Percentiles rank a stretch among this genome's conserved stretches.
Conservation (phyloP, 2,888 invertebrate genomes). For the Bimastos eiseni region DNA sequence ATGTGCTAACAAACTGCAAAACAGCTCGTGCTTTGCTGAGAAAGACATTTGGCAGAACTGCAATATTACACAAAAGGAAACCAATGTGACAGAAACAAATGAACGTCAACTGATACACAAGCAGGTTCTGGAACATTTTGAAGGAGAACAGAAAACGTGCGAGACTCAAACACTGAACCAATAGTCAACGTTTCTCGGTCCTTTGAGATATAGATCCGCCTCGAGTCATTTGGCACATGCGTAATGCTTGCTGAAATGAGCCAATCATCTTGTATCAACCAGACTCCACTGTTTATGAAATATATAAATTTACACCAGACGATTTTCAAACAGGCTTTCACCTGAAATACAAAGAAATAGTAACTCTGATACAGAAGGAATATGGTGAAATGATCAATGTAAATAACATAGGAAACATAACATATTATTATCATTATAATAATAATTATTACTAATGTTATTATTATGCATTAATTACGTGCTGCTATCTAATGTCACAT, state of each 20-base stretch:
- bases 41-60: background rate
- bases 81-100: background rate
- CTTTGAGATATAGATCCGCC: background rate
- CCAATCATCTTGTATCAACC: background rate
- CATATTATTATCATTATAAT: background rate
- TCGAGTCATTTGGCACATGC: background rate
- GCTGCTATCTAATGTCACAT: no score
- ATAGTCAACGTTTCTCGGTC: background rate
- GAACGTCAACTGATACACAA: background rate
- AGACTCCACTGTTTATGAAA: background rate
- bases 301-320: background rate
- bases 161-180: background rate
- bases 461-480: no score
- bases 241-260: background rate
- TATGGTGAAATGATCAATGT: background rate
- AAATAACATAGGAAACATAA: background rate
- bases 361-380: background rate
- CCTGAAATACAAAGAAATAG: background rate
- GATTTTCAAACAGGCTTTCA: background rate
- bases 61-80: background rate
- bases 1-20: background rate
- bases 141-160: background rate
- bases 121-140: conserved; percentile 13
- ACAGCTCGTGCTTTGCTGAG: background rate
- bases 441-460: no score